A percentile compares a stretch with the other conserved stretches of the same genome.
Conservation (phyloP, 2,797 vertebrate genomes). For the Neostethus bicornis region DNA sequence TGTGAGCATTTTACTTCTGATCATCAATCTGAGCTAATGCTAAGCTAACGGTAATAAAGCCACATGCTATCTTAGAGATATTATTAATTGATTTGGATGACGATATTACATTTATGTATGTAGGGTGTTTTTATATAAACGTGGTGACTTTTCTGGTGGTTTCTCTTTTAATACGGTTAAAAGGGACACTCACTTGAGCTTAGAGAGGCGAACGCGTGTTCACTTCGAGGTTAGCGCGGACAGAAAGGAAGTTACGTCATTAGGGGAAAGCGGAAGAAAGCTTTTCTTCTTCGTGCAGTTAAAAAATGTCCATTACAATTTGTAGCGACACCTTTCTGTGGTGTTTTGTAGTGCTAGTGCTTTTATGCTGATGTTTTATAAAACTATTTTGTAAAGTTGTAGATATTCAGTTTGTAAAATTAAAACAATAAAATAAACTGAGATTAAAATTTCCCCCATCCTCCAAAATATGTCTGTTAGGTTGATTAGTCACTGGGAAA, state of each 20-base stretch:
- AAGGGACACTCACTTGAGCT: conserved; percentile 72
- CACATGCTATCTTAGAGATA: rapidly evolving
- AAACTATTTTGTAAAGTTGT: no score
- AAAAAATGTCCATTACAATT: rapidly evolving
- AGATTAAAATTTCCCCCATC: no score
- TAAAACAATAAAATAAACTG: no score
- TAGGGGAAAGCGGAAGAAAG: conserved; percentile 26
- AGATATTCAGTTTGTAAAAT: no score
- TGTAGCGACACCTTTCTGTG: conserved; percentile 6
- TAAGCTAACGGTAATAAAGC: neutral
- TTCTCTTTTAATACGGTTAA: neutral
- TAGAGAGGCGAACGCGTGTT: conserved; percentile 63
- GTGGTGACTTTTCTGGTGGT: rapidly evolving
- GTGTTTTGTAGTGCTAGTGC: no score
- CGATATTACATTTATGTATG: rapidly evolving
- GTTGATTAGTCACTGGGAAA: no score
- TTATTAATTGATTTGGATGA: rapidly evolving
- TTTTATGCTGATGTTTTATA: no score
- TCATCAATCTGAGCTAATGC: conserved; percentile 5
- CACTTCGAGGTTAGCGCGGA: conserved; percentile 53
- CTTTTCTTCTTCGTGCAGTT: conserved; percentile 60
- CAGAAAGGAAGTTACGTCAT: conserved; percentile 73
- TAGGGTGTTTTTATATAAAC: rapidly evolving
- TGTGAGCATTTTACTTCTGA: conserved; percentile 11
- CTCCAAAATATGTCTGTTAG: no score